Evolutionary conservation across 2,888 invertebrate genomes (phyloP), one percentile per base, ranked within the genome.

Genomic region (Nycteola revayana): DNA sequence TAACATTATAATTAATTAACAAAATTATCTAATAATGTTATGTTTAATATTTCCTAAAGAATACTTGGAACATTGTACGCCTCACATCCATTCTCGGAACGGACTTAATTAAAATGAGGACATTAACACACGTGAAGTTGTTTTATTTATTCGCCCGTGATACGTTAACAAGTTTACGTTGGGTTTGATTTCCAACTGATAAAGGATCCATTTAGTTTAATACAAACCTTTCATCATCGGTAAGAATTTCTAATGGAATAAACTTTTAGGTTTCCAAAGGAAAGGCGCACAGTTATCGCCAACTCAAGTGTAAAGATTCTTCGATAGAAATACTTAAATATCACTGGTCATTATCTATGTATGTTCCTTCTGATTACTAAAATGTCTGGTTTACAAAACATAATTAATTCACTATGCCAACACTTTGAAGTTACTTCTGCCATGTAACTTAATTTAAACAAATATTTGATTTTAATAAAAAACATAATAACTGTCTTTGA

Each of bases 231-330:
- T 14, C 66, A 69, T 73, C 71, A 66, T 76, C 72, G 63, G 60
- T 41, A 68, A 76, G 72, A 66, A 71, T 72, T 76, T 67, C 64
- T 72, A 72, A 81, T 79, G 72, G 69, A 52, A 21, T 21, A 57
- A 83, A 85, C 77, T 85, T 86, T 84, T 63, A 82, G 84, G 84
- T 73, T 66, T 67, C 80, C 79, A 43, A 45, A 54, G 54, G 49
- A 54, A 61, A 51, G 49, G 60, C 56, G 45, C 46, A 52, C 43
- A 49, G 42, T 48, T 52, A 50, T 59, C 42, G 42, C 33, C 37
- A 42, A 36, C 47, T 50, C 45, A 50, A 47, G 49, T 36, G 22
- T 17, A 27, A 28, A 20, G 26, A 24, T 9, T 23, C 32, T n/a
- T 20, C 26, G 25, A 34, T 40, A 40, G 31, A 22, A 20, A 36